Conservation (phyloP, 2,797 vertebrate species). For the Epinephelus coioides region DNA sequence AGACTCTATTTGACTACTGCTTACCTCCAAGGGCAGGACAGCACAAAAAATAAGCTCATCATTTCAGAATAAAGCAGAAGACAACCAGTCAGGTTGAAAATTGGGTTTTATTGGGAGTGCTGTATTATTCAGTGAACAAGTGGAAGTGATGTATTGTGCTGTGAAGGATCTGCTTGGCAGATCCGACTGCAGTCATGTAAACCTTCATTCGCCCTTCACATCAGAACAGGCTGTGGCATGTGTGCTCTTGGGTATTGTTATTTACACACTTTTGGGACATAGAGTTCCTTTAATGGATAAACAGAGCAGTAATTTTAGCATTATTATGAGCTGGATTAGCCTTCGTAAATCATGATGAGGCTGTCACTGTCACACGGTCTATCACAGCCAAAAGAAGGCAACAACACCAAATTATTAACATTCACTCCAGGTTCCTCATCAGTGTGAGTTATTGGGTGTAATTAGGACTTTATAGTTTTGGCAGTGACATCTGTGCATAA, state of each 20-base stretch:
- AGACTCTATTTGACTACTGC: neutral
- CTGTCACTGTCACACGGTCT: slow-evolving; percentile 33
- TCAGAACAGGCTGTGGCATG: slow-evolving; percentile 21
- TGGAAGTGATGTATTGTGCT: slow-evolving; percentile 25
- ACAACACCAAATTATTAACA: slow-evolving; percentile 56
- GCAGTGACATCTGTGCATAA: slow-evolving; percentile 66
- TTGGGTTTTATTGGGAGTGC: neutral
- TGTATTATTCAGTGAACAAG: slow-evolving; percentile 19
- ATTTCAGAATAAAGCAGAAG: neutral
- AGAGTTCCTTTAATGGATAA: slow-evolving; percentile 46
- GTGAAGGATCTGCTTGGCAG: slow-evolving; percentile 2
- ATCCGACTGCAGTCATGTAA: slow-evolving; percentile 23
- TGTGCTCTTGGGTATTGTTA: slow-evolving; percentile 36
- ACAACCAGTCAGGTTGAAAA: neutral
- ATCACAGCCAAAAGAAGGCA: slow-evolving; percentile 38
- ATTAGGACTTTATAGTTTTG: slow-evolving; percentile 69
- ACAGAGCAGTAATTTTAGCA: slow-evolving; percentile 24
- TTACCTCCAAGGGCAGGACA: slow-evolving; percentile 11
- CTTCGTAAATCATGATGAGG: slow-evolving; percentile 38
- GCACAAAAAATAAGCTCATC: neutral
- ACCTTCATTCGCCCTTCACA: slow-evolving; percentile 53
- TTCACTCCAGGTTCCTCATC: slow-evolving; percentile 59
- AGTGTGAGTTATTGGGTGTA: slow-evolving; percentile 62
- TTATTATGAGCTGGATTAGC: slow-evolving; percentile 47
- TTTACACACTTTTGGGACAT: slow-evolving; percentile 50